Percentiles rank a stretch among this genome's conserved stretches.
Conservation (phyloP, 2,797 vertebrate genomes). For the Remorina albescens region DNA sequence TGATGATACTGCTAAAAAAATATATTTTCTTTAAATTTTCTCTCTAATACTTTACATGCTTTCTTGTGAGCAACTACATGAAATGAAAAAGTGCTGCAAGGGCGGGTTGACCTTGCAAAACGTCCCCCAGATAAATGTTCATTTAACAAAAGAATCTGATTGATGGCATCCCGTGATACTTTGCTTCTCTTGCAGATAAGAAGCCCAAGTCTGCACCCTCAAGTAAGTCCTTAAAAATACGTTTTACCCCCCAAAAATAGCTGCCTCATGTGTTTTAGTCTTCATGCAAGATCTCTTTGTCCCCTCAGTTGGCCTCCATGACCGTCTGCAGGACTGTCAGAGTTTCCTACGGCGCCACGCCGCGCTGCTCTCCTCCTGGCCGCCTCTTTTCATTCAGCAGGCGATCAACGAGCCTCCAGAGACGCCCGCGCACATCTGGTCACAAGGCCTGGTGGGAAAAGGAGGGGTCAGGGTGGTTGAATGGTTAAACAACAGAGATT, state of each 20-base stretch:
- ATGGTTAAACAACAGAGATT: conserved; percentile 76
- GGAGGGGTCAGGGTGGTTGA: conserved; percentile 59
- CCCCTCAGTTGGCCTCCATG: conserved; percentile 33
- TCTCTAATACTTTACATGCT: neutral
- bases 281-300: neutral
- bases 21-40: too few species aligned
- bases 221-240: conserved; percentile 40
- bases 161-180: neutral
- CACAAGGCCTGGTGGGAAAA: conserved; percentile 65
- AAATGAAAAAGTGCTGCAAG: neutral
- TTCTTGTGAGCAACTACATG: neutral
- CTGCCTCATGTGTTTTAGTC: neutral
- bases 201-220: neutral
- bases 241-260: neutral
- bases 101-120: neutral
- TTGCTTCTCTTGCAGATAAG: conserved; percentile 47
- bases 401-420: conserved; percentile 84
- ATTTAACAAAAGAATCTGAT: neutral
- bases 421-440: conserved; percentile 82
- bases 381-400: conserved; percentile 87
- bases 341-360: conserved; percentile 84
- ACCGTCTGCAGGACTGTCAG: conserved; percentile 65
- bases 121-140: neutral
- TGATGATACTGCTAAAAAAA: neutral
- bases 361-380: conserved; percentile 83